Conservation (phyloP, 2,797 vertebrate genomes). For the Spheniscus humboldti region DNA sequence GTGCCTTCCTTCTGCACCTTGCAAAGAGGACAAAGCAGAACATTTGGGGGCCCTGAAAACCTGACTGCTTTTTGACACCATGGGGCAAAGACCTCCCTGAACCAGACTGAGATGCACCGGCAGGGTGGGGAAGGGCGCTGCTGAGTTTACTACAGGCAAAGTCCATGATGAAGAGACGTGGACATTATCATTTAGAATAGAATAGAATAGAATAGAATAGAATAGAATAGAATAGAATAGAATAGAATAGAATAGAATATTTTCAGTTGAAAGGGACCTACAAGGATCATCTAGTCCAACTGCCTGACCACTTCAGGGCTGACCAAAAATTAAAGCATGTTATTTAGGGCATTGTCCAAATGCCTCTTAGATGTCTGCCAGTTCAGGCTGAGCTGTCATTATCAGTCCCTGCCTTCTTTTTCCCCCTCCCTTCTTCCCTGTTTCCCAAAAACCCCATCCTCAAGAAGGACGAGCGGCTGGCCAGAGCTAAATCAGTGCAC, state of each 20-base stretch:
- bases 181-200: neutral
- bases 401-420: neutral
- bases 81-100: neutral
- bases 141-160: neutral
- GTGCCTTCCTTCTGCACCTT: neutral
- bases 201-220: fast-evolving
- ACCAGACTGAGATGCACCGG: neutral
- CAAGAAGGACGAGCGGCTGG: neutral
- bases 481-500: neutral
- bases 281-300: neutral
- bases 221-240: too few relatives aligned
- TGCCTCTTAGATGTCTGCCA: neutral
- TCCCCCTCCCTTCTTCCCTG: fast-evolving
- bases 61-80: neutral
- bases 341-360: neutral
- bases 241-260: neutral
- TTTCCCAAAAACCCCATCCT: neutral
- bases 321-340: neutral
- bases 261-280: neutral
- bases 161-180: neutral
- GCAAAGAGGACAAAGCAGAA: neutral
- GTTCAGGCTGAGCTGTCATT: neutral
- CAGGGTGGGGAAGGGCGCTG: neutral
- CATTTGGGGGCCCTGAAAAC: neutral
- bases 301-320: neutral